Base-by-base conservation (phyloP, 2,113 vertebrate genomes). In the Mus musculus region DNA sequence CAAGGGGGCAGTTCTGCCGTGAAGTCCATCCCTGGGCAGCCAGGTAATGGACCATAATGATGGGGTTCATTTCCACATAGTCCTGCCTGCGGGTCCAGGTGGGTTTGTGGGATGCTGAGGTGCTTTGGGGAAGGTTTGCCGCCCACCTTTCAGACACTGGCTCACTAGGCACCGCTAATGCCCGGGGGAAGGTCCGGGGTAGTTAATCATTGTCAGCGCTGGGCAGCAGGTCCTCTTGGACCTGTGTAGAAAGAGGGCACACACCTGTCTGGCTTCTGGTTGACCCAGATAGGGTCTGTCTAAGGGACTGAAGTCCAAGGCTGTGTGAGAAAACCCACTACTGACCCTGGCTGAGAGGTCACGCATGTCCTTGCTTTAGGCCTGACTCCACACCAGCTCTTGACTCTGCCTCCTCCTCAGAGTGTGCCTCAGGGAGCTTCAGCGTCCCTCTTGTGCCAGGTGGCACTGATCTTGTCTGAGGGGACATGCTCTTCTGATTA, bases 171-270 rank as follows among this genome's bases (percentile, higher is more conserved):
- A 76, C 75, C 84, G 49, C 89, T 26, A 59, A 95, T 88, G 20
- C 71, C 54, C 42, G 28, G 13, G 14, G n/a, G 61, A 54, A 94
- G 61, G 90, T 46, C 80, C 3, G 3, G 10, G 61, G 54, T 80
- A 17, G 96, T 96, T 97, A 97, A 97, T 97, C 52, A 96, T 94
- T 96, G 77, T 82, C 63, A 56, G 67, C 11, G 17, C 33, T 46
- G 52, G 89, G 63, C 91, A 86, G 33, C 77, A 67, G 89, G 54
- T 87, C 42, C 19, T 30, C 39, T 46, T 59, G 73, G 65, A n/a
- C 22, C 65, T 88, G 54, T 95, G 72, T 72, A 67, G 63, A 36
- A 86, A 82, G 36, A 76, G 67, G 73, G 14, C 17, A 84, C 26
- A 88, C 30, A 87, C 10, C 42, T 52, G 77, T 81, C 73, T 93